These are phyloP conservation scores for Adrianichthys oophorus DNA, from an alignment of 2,797 vertebrate species.

Conservation along the genomic window DNA sequence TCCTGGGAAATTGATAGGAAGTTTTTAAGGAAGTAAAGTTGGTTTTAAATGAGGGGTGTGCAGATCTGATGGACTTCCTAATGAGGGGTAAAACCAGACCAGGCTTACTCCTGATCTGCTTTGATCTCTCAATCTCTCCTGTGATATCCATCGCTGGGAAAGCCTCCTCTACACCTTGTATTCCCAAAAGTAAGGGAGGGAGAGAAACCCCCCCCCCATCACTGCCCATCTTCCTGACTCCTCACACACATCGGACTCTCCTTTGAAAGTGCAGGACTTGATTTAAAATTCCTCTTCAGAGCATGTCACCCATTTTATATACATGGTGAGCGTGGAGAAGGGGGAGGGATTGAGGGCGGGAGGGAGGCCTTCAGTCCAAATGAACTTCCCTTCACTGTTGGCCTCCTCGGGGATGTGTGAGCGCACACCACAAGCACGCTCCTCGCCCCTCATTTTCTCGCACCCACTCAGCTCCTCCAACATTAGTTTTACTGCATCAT, in stretches of 20 bases:
- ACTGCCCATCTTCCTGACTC: constrained; percentile 41
- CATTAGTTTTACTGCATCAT: constrained; percentile 77
- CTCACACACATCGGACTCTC: constrained; percentile 68
- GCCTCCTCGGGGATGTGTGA: constrained; percentile 59
- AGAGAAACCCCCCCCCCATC: constrained; percentile 34
- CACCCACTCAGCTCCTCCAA: constrained; percentile 68
- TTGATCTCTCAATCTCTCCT: constrained; percentile 74
- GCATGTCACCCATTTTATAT: constrained; percentile 79
- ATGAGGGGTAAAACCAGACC: constrained; percentile 68
- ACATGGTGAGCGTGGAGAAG: constrained; percentile 60
- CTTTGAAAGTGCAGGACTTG: constrained; percentile 71
- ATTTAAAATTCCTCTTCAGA: constrained; percentile 81
- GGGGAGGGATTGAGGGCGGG: constrained; percentile 33
- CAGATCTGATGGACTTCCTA: constrained; percentile 73
- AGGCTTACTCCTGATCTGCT: constrained; percentile 65
- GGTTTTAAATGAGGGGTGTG: constrained; percentile 43
- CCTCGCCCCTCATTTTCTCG: constrained; percentile 53
- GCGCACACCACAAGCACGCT: constrained; percentile 29
- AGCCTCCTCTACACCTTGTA: constrained; percentile 72
- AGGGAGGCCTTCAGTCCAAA: constrained; percentile 56
- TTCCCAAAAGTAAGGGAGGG: constrained; percentile 68
- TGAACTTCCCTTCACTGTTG: constrained; percentile 63
- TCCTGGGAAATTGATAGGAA: constrained; percentile 49
- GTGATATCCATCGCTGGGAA: constrained; percentile 59
- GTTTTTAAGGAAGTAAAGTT: constrained; percentile 39